Evolutionary conservation across 2,113 vertebrate genomes (phyloP).

Genomic region (Steatornis caripensis): DNA sequence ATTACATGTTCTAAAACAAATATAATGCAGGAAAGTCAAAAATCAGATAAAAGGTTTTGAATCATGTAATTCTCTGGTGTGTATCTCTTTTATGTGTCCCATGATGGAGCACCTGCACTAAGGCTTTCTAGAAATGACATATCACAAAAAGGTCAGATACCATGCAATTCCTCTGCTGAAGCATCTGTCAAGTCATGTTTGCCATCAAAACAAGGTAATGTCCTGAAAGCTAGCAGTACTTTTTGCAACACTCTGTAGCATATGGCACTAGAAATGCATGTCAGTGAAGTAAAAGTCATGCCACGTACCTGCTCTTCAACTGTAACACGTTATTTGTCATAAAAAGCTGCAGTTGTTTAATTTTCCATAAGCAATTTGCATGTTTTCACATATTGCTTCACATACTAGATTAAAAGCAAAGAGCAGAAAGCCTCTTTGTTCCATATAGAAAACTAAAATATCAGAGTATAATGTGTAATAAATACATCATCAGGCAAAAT

Average conservation of each 20-base stretch:
- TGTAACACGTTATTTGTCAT: background rate
- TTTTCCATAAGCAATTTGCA: conserved; percentile 8
- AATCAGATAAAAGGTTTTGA: background rate
- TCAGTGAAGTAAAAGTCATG: conserved; percentile 1
- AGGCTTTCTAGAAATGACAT: conserved; percentile 35
- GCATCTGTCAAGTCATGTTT: conserved; percentile 59
- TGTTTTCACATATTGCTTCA: background rate
- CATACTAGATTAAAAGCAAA: background rate
- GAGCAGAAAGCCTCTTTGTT: background rate
- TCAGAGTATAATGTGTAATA: background rate
- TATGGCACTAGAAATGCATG: conserved; percentile 24
- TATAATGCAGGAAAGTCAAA: background rate
- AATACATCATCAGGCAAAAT: background rate
- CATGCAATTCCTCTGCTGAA: conserved; percentile 20
- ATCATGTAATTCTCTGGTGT: background rate
- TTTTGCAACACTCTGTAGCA: background rate
- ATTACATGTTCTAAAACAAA: background rate
- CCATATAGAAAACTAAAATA: background rate
- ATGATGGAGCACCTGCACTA: conserved; percentile 26
- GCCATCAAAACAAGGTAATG: background rate
- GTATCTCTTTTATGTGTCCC: background rate
- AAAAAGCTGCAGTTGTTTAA: conserved; percentile 2
- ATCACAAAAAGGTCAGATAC: conserved; percentile 47
- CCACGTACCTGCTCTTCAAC: background rate
- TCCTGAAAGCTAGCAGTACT: conserved; percentile 33